phyloP scores from a whole-genome alignment of 1,140 invertebrate genomes.

The Mactra quadrangularis region DNA sequence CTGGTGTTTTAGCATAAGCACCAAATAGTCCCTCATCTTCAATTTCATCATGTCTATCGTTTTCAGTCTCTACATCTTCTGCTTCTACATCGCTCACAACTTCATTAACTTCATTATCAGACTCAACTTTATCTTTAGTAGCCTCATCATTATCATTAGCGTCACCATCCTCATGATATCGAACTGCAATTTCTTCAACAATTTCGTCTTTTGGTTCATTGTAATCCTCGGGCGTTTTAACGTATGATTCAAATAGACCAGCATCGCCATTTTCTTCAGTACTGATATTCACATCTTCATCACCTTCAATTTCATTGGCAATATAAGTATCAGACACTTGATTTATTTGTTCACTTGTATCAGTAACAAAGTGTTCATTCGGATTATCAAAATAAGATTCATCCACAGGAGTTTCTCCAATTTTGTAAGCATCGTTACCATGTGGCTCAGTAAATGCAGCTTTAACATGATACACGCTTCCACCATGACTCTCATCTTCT shows the following conservation, averaged over 20 bases:
- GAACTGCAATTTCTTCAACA: background rate
- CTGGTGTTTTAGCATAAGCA: background rate
- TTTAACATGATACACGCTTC: slow-evolving; percentile 15
- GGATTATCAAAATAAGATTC: too few relatives aligned
- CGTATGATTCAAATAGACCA: slow-evolving; percentile 17
- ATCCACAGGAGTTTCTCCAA: too few relatives aligned
- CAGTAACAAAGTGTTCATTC: too few relatives aligned
- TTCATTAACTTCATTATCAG: background rate
- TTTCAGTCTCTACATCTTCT: background rate
- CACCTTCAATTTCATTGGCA: background rate
- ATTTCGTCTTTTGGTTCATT: background rate
- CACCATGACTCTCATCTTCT: background rate
- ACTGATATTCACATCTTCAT: background rate
- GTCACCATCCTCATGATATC: slow-evolving; percentile 12
- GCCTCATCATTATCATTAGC: background rate
- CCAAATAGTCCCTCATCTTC: slow-evolving; percentile 16
- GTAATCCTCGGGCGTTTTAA: slow-evolving; percentile 6
- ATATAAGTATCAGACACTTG: background rate
- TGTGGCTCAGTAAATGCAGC: slow-evolving; percentile 13
- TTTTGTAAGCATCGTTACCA: too few relatives aligned
- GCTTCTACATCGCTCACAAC: background rate
- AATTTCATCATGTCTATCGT: background rate
- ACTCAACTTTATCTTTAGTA: background rate
- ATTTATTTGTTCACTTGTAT: too few relatives aligned
- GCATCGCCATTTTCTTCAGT: background rate